Evolutionary conservation across 2,797 vertebrate species (phyloP).

Genomic region (Spea hammondii): DNA sequence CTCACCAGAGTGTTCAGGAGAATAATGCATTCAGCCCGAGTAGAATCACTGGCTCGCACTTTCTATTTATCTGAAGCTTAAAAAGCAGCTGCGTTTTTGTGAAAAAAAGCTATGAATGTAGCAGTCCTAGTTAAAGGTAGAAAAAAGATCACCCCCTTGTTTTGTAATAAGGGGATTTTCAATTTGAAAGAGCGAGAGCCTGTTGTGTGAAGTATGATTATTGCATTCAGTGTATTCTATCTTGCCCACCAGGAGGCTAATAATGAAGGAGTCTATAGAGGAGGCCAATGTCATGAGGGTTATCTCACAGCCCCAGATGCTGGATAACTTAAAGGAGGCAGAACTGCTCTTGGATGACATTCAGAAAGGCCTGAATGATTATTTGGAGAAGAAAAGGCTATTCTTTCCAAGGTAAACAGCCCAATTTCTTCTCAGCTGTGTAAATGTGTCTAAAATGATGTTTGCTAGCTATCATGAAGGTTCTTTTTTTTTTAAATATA

Average conservation of each 20-base stretch:
- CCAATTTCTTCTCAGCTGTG: conserved; percentile 60
- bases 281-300: conserved; percentile 71
- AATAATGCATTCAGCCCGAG: conserved; percentile 74
- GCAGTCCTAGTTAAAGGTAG: conserved; percentile 76
- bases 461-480: conserved; percentile 61
- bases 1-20: conserved; percentile 68
- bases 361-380: conserved; percentile 72
- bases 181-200: conserved; percentile 74
- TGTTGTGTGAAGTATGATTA: conserved; percentile 79
- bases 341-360: conserved; percentile 73
- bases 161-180: conserved; percentile 82
- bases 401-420: conserved; percentile 76
- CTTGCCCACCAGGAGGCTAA: conserved; percentile 79
- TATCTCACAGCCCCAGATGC: conserved; percentile 76
- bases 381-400: conserved; percentile 69
- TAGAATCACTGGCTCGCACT: conserved; percentile 70
- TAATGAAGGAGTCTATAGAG: conserved; percentile 74
- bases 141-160: conserved; percentile 76
- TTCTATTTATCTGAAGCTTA: conserved; percentile 80
- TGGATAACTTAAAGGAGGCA: conserved; percentile 73
- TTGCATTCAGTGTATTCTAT: conserved; percentile 79
- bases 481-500: conserved; percentile 57
- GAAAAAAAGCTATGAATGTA: conserved; percentile 72
- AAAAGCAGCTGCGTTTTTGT: conserved; percentile 79
- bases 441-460: conserved; percentile 60